These are phyloP conservation scores for Furnarius figulus DNA, from an alignment of 2,113 vertebrate genomes.

Conservation along the genomic window DNA sequence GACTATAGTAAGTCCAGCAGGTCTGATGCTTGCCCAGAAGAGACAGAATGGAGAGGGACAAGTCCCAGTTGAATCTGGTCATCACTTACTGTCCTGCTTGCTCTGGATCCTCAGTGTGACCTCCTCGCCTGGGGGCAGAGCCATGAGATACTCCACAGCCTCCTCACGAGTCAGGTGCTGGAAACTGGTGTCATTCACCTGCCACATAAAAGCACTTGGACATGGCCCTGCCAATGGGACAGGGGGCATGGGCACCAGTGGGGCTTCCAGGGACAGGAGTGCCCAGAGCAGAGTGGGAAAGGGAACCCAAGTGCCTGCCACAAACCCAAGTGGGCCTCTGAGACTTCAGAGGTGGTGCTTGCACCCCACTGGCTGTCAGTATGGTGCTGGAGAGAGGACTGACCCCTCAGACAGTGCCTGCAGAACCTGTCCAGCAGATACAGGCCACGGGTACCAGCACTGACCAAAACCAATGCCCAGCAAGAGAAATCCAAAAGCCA, in stretches of 20 bases:
- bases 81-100: conserved; percentile 90
- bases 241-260: neutral
- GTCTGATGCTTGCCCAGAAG: neutral
- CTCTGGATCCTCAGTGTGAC: conserved; percentile 82
- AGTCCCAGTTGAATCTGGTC: neutral
- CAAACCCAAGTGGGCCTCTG: neutral
- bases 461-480: neutral
- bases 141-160: conserved; percentile 86
- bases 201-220: neutral
- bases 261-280: neutral
- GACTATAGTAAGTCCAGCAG: neutral
- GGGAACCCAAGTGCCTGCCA: neutral
- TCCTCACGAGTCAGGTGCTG: conserved; percentile 90
- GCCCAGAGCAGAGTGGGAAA: neutral
- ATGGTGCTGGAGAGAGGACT: neutral
- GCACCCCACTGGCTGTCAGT: neutral
- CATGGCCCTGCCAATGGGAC: fast-evolving
- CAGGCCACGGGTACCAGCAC: neutral
- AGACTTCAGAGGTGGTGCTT: neutral
- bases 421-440: neutral
- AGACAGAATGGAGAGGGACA: neutral
- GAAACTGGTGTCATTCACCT: conserved; percentile 88
- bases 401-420: neutral
- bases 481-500: neutral
- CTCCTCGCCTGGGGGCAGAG: conserved; percentile 75